These are phyloP conservation scores for Whitmania pigra DNA, from an alignment of 1,140 invertebrate species.

Conservation along the genomic window DNA sequence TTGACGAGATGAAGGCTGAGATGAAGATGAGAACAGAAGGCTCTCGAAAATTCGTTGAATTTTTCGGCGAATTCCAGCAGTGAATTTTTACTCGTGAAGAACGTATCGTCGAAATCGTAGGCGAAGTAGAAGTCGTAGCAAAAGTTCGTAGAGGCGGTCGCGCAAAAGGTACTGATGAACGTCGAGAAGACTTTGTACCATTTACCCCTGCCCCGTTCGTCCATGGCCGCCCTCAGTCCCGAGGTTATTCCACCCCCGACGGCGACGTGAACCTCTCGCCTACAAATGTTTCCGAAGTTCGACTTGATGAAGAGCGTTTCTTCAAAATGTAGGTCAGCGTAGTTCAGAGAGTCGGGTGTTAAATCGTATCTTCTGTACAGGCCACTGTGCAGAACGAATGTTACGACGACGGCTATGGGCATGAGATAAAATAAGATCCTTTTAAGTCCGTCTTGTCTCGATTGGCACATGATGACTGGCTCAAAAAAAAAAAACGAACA, in stretches of 20 bases:
- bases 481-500: too few species aligned
- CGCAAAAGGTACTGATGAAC: constrained; percentile 12
- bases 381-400: too few species aligned
- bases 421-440: too few species aligned
- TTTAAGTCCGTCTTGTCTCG: too few species aligned
- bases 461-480: too few species aligned
- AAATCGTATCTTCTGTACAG: too few species aligned
- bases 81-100: background rate
- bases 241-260: constrained; percentile 12
- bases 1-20: constrained; percentile 4
- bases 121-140: constrained; percentile 17
- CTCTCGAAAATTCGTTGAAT: background rate
- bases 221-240: background rate
- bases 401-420: too few species aligned
- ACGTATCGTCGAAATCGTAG: constrained; percentile 5
- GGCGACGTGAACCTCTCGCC: background rate
- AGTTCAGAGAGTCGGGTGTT: too few species aligned
- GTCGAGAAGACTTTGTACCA: constrained; percentile 6
- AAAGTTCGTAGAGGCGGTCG: constrained; percentile 3
- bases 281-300: too few species aligned
- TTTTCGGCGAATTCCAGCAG: background rate
- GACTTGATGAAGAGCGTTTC: too few species aligned
- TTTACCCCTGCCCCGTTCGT: background rate
- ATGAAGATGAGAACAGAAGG: background rate
- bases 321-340: too few species aligned